A percentile compares a stretch with the other conserved stretches of the same genome.
Evolutionary conservation across 2,113 vertebrate genomes (phyloP).

Genomic region (Tragelaphus strepsiceros): DNA sequence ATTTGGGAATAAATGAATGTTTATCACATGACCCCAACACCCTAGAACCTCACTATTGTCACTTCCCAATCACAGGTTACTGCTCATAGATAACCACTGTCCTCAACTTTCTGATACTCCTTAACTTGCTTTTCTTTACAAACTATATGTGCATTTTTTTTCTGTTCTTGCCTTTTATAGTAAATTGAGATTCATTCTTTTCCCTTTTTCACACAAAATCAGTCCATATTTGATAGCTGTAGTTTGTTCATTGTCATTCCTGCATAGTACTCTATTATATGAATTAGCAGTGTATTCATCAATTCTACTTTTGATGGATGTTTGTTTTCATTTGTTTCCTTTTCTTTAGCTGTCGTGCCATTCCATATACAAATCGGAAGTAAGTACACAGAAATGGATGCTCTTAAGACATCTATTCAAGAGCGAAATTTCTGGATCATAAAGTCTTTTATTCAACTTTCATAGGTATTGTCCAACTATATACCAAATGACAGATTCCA

Average conservation of each 20-base stretch:
- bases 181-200: not conserved
- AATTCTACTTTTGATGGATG: not conserved
- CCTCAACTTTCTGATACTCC: not conserved
- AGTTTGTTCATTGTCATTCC: not conserved
- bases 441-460: not conserved
- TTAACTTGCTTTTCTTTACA: not conserved
- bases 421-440: not conserved
- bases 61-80: not conserved
- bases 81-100: rapidly evolving
- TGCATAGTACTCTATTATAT: rapidly evolving
- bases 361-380: not conserved
- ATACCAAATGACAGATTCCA: not conserved
- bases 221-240: rapidly evolving
- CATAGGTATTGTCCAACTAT: not conserved
- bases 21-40: no score
- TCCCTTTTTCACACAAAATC: not conserved
- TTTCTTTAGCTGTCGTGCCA: not conserved
- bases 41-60: not conserved
- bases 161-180: not conserved
- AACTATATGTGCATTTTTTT: not conserved
- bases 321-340: not conserved
- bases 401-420: not conserved
- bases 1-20: not conserved
- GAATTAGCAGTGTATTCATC: not conserved
- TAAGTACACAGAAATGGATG: not conserved